A percentile compares a stretch with the other conserved stretches of the same genome.
Conservation (phyloP, 1,140 invertebrate species). For the Hyles vespertilio region DNA sequence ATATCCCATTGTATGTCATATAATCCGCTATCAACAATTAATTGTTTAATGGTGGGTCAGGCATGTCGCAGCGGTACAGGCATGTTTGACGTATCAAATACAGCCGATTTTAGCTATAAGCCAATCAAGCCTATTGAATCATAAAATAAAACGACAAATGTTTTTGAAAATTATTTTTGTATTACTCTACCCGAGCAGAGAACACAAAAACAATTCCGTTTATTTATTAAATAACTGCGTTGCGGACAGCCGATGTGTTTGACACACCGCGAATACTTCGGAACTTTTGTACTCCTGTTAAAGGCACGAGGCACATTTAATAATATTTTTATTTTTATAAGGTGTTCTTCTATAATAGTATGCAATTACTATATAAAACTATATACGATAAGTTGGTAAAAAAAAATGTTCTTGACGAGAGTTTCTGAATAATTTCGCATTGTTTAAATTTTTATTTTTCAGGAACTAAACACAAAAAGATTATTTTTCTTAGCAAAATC, state of each 20-base stretch:
- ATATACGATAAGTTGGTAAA: too few relatives aligned
- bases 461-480: too few relatives aligned
- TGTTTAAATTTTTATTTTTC: too few relatives aligned
- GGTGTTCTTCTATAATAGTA: too few relatives aligned
- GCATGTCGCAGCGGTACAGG: slow-evolving; percentile 91
- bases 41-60: slow-evolving; percentile 90
- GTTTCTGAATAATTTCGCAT: too few relatives aligned
- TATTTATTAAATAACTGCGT: slow-evolving; percentile 16
- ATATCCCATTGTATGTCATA: slow-evolving; percentile 96
- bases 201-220: slow-evolving; percentile 30
- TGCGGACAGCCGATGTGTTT: slow-evolving; percentile 24
- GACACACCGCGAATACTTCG: slow-evolving; percentile 21
- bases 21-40: slow-evolving; percentile 97
- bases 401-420: too few relatives aligned
- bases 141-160: slow-evolving; percentile 24
- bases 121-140: neutral
- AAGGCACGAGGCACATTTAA: slow-evolving; percentile 17
- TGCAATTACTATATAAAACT: too few relatives aligned
- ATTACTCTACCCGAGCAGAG: slow-evolving; percentile 26
- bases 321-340: too few relatives aligned
- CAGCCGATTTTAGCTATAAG: slow-evolving; percentile 12
- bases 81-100: slow-evolving; percentile 75
- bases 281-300: slow-evolving; percentile 13
- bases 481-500: too few relatives aligned
- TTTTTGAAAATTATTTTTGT: slow-evolving; percentile 34